These are phyloP conservation scores for Pseudanteris insignis DNA, from an alignment of 2,888 invertebrate species.

Conservation along the genomic window DNA sequence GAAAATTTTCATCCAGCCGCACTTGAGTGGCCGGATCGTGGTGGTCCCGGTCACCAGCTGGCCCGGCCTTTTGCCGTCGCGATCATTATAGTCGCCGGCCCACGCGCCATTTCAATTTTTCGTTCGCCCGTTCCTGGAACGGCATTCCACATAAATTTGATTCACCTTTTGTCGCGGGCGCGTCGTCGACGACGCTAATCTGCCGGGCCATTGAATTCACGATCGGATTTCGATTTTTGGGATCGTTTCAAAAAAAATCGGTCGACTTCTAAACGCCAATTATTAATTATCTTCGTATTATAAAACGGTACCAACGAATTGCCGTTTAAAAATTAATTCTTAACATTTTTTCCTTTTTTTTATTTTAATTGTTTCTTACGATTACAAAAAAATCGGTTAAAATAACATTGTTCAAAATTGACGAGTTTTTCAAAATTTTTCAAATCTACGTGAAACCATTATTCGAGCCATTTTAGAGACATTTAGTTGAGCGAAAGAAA, in stretches of 20 bases:
- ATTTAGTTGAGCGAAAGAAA: no score
- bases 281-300: no score
- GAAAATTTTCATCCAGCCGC: conserved; percentile 28
- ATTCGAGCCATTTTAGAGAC: no score
- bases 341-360: no score
- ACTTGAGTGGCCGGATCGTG: conserved; percentile 14
- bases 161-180: conserved; percentile 10
- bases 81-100: conserved; percentile 31
- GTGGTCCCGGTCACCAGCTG: conserved; percentile 45
- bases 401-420: no score
- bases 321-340: no score
- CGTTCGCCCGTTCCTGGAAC: conserved; percentile 24
- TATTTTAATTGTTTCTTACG: neutral
- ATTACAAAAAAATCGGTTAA: neutral
- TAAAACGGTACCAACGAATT: no score
- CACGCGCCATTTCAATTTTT: conserved; percentile 35
- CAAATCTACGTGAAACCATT: no score
- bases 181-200: conserved; percentile 16
- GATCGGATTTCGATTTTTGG: no score
- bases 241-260: conserved; percentile 3
- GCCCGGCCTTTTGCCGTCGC: conserved; percentile 18
- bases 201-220: no score
- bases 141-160: conserved; percentile 29
- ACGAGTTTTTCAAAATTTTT: no score
- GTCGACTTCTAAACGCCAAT: conserved; percentile 3